Conservation (phyloP, 2,888 invertebrate species). For the Muscina levida region DNA sequence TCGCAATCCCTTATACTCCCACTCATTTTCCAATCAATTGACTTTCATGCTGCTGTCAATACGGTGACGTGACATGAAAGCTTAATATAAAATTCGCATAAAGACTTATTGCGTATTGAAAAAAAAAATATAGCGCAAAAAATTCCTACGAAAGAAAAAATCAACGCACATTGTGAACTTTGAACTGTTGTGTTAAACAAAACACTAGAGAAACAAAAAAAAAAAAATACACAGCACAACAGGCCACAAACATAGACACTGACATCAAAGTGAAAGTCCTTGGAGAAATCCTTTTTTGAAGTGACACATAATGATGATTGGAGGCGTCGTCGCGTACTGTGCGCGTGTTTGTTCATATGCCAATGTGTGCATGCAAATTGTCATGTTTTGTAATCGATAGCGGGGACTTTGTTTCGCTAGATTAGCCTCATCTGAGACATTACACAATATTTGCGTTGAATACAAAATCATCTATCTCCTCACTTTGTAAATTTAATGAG, state of each 20-base stretch:
- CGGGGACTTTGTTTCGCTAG: conserved; percentile 40
- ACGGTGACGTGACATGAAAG: conserved; percentile 63
- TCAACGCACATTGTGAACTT: conserved; percentile 56
- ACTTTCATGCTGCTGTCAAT: conserved; percentile 74
- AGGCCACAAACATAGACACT: conserved; percentile 64
- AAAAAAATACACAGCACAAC: too few species aligned
- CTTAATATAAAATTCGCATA: conserved; percentile 27
- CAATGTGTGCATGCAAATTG: conserved; percentile 23
- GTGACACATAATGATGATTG: not conserved
- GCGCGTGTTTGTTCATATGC: conserved; percentile 7
- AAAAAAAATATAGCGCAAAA: not conserved
- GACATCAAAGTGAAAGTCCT: conserved; percentile 54
- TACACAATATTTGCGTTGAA: conserved; percentile 53
- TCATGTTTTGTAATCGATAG: conserved; percentile 38
- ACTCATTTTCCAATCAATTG: conserved; percentile 78
- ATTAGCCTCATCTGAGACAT: conserved; percentile 65
- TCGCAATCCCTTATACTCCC: conserved; percentile 49
- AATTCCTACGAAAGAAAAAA: conserved; percentile 41
- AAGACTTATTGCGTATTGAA: not conserved
- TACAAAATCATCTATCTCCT: not conserved
- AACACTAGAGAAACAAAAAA: not conserved
- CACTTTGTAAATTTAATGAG: conserved; percentile 33
- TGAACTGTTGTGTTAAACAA: conserved; percentile 49
- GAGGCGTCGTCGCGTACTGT: not conserved
- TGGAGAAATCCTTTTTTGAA: conserved; percentile 52